Evolutionary conservation across 1,140 invertebrate genomes (phyloP).

Genomic region (Gryon sp.): DNA sequence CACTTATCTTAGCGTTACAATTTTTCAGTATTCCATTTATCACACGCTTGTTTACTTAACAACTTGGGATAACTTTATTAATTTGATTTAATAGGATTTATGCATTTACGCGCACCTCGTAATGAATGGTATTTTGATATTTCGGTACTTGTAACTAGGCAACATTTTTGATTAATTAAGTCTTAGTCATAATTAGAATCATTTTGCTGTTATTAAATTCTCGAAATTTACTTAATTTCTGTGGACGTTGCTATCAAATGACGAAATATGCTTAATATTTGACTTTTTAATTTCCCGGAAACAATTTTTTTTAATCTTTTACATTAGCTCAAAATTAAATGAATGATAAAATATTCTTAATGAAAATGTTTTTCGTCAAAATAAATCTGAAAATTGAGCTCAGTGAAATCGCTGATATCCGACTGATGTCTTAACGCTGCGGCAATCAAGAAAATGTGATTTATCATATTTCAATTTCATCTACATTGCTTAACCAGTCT

Average conservation of each 20-base stretch:
- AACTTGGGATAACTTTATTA: conserved; percentile 31
- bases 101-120: conserved; percentile 4
- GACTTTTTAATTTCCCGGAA: no score
- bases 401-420: neutral
- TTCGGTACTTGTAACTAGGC: conserved; percentile 8
- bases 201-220: no score
- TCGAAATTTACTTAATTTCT: no score
- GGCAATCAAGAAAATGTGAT: neutral
- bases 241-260: no score
- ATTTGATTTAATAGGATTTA: conserved; percentile 20
- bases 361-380: no score
- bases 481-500: neutral
- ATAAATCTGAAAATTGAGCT: no score
- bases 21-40: conserved; percentile 23
- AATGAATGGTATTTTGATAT: conserved; percentile 25
- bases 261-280: no score
- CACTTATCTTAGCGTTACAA: conserved; percentile 6
- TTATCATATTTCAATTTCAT: conserved; percentile 1
- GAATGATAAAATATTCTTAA: no score
- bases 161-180: conserved; percentile 15
- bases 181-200: no score
- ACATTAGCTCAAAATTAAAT: no score
- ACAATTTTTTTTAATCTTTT: no score
- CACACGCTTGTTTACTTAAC: conserved; percentile 28
- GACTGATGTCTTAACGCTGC: no score